phyloP scores from a whole-genome alignment of 2,888 invertebrate species.

The Spialia ferax region DNA sequence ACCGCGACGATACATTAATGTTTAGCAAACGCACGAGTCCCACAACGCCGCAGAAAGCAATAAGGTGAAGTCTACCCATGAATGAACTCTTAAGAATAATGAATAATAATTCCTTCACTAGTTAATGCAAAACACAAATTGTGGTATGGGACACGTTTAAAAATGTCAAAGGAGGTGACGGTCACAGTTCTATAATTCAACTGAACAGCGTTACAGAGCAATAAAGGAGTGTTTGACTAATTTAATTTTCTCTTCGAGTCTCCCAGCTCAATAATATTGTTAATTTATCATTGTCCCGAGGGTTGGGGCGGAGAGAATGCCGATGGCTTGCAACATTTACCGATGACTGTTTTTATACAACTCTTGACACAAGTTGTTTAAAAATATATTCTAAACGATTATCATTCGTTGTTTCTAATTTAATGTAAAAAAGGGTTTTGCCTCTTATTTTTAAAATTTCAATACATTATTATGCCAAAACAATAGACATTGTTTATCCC shows the following conservation, averaged over 20 bases:
- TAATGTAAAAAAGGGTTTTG: too few relatives aligned
- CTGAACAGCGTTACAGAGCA: slow-evolving; percentile 49
- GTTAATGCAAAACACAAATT: slow-evolving; percentile 63
- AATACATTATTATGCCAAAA: too few relatives aligned
- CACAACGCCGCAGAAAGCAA: slow-evolving; percentile 70
- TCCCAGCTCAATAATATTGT: slow-evolving; percentile 68
- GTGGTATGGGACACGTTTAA: slow-evolving; percentile 54
- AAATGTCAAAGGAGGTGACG: slow-evolving; percentile 52
- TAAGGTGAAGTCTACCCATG: slow-evolving; percentile 54
- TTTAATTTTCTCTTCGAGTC: slow-evolving; percentile 64
- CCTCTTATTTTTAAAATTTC: too few relatives aligned
- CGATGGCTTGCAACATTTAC: slow-evolving; percentile 44
- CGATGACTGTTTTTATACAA: slow-evolving; percentile 39
- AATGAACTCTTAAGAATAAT: slow-evolving; percentile 66
- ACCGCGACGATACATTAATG: slow-evolving; percentile 77
- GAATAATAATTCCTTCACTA: slow-evolving; percentile 71
- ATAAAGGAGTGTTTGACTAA: slow-evolving; percentile 63
- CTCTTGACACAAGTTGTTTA: neutral
- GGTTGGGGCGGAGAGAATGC: slow-evolving; percentile 48
- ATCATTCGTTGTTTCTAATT: neutral
- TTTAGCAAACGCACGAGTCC: slow-evolving; percentile 66
- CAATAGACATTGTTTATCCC: too few relatives aligned
- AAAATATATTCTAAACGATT: neutral
- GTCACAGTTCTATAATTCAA: slow-evolving; percentile 62
- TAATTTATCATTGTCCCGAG: slow-evolving; percentile 74